Evolutionary conservation across 2,113 vertebrate species (phyloP), one percentile per base, ranked within the genome.

Genomic region (Amazona vittata): DNA sequence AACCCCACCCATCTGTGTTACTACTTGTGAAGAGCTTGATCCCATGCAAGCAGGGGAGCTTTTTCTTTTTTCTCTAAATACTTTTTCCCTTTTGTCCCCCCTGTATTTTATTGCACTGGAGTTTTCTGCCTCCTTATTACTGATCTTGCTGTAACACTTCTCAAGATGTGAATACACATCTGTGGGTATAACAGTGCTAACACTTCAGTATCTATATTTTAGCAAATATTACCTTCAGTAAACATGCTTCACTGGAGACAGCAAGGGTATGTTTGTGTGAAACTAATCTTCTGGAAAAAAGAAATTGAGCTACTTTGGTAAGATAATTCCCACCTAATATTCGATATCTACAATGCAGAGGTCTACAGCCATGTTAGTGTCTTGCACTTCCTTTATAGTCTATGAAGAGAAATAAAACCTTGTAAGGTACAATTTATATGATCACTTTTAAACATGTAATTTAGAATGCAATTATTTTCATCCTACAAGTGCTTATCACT

Each of bases 211-310:
- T 67, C 52, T 76, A 41, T 35, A 29, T 85, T 95, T 91, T 87
- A 85, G 57, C 39, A 94, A 76, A 79, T 2, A 5, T 29, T 91
- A 52, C 49, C n/a, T 90, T 83, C 78, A 73, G 76, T 59, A 79
- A 87, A 8, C 39, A 64, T 37, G 64, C 59, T 73, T 76, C 68
- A 7, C 5, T 83, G 75, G 44, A 86, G 57, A 52, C 19, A 82
- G 77, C 37, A 68, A 31, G 26, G 75, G 11, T 21, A 64, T 59
- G 35, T 83, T 90, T 93, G 46, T 75, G 24, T 75, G 62, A 83
- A 84, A 44, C 35, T 68, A 91, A 81, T 82, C 83, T 89, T 92
- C 60, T 35, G 60, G 77, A 91, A 92, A 89, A 89, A 86, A 49
- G 18, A 84, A 90, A 84, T 28, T 22, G 53, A 90, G 18, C 18